Evolutionary conservation across 2,113 vertebrate genomes (phyloP), one percentile per base, ranked within the genome.

Genomic region (Elaphurus davidianus): DNA sequence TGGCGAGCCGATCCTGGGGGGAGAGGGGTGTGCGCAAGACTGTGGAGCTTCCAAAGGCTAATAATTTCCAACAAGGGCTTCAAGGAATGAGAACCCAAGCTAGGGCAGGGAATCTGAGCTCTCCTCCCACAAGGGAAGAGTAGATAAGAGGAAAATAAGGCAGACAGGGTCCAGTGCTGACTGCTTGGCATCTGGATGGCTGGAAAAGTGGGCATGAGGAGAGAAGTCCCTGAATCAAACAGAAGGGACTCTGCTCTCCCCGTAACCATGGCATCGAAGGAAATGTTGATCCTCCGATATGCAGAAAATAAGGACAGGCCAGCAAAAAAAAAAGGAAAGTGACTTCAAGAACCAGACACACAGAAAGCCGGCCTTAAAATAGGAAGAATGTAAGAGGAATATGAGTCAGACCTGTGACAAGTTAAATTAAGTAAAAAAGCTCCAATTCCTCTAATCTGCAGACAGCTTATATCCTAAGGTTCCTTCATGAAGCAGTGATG

Each of bases 341-440:
- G 50, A 92, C 64, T 93, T 85, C 57, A 88, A 94, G 76, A 92
- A 79, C 12, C 67, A 89, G 40, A 54, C 83, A 67, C 64, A 59
- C 43, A 87, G 91, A 85, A 94, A 79, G 47, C 36, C 1, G 36
- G 85, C 57, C 78, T 88, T 64, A 52, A 86, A 87, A 67, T 27
- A 88, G 67, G 50, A 87, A 87, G 43, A 93, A 74, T 30, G 30
- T 59, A 89, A 93, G 86, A 88, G 59, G 60, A 96, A 59, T 47
- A 85, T 82, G 94, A 94, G 60, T 91, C 82, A 96, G 54, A 91
- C 47, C 43, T 60, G 52, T 30, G 43, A 67, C 40, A 87, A 96
- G 81, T 91, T 91, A 90, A 76, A 94, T 93, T 93, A 91, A 82
- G 82, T 45, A 47, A 81, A 90, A 90, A 93, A 59, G 81, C 52